A percentile compares a stretch with the other conserved stretches of the same genome.
Conservation (phyloP, 1,140 invertebrate species). For the Penaeus chinensis region DNA sequence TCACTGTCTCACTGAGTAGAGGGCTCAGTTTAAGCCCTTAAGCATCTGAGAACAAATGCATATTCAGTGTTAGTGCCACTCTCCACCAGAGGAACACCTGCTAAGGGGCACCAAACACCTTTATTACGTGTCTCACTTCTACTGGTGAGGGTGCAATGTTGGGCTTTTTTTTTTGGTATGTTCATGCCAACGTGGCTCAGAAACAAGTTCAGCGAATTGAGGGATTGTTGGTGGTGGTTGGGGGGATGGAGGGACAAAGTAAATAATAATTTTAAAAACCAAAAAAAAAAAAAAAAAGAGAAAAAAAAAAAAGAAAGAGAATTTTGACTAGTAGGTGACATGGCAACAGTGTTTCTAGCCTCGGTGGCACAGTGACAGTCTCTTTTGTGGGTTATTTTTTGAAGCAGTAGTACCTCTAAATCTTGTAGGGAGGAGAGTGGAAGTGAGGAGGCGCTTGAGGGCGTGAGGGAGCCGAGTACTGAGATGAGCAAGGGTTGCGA, state of each 20-base stretch:
- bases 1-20: too few species aligned
- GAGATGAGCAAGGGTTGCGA: conserved; percentile 34
- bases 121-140: conserved; percentile 6
- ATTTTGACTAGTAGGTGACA: neutral
- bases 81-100: too few species aligned
- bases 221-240: neutral
- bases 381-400: conserved; percentile 37
- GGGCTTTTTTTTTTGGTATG: conserved; percentile 13
- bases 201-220: conserved; percentile 32
- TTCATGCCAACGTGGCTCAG: conserved; percentile 58
- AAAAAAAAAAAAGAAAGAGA: neutral
- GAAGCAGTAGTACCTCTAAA: conserved; percentile 56
- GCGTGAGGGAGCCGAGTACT: conserved; percentile 44
- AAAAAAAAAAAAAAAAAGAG: conserved; percentile 25
- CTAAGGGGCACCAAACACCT: too few species aligned
- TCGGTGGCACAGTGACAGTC: conserved; percentile 47
- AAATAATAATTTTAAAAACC: neutral
- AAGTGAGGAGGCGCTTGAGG: conserved; percentile 46
- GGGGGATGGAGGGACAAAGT: too few species aligned
- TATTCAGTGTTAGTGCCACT: too few species aligned
- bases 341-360: conserved; percentile 46
- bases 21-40: too few species aligned
- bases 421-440: conserved; percentile 47
- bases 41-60: too few species aligned
- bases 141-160: conserved; percentile 46